A percentile compares a stretch with the other conserved stretches of the same genome.
These are phyloP conservation scores for Australoheros scitulus DNA, from an alignment of 2,113 vertebrate genomes.

Conservation along the genomic window DNA sequence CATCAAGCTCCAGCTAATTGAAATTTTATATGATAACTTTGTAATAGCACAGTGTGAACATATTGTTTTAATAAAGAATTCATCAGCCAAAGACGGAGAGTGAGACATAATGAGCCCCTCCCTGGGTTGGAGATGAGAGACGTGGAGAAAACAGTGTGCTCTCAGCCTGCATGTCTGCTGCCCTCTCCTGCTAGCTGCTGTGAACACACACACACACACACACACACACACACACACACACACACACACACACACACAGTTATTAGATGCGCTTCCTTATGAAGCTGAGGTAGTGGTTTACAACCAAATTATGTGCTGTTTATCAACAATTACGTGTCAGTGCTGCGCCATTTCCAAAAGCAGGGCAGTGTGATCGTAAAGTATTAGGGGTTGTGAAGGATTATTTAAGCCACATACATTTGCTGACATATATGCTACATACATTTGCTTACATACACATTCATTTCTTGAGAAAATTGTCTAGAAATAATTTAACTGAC, in stretches of 20 bases:
- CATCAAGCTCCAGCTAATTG: constrained; percentile 60
- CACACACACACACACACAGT: background rate
- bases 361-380: too few relatives aligned
- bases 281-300: too few relatives aligned
- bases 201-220: constrained; percentile 12
- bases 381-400: too few relatives aligned
- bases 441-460: too few relatives aligned
- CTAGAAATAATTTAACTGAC: too few relatives aligned
- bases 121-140: constrained; percentile 53
- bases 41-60: constrained; percentile 42
- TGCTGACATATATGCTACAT: too few relatives aligned
- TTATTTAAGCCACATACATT: too few relatives aligned
- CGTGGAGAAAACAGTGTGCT: constrained; percentile 16
- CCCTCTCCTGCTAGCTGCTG: constrained; percentile 66
- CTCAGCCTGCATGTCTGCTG: constrained; percentile 60
- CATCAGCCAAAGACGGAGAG: constrained; percentile 51
- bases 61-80: constrained; percentile 72
- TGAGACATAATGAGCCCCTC: constrained; percentile 64
- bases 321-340: too few relatives aligned
- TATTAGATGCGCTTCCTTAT: too few relatives aligned
- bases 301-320: too few relatives aligned
- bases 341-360: too few relatives aligned
- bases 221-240: constrained; percentile 3
- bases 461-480: too few relatives aligned
- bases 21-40: constrained; percentile 56